Base-by-base conservation (phyloP, 2,797 vertebrate genomes). In the Tokudaia muenninki region DNA sequence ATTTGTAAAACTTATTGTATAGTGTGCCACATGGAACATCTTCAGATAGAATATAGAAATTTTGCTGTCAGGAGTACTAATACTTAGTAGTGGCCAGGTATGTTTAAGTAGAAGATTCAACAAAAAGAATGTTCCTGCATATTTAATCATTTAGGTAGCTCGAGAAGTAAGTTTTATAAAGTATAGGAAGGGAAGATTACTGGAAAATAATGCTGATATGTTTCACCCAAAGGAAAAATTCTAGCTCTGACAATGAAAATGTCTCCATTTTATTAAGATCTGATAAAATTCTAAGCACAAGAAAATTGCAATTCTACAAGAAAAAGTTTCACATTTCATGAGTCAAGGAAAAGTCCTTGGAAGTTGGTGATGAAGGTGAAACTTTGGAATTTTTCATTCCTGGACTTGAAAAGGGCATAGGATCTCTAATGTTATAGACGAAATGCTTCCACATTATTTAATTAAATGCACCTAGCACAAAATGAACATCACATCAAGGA, bases 41-140 rank as follows among this genome's bases (percentile, higher is more conserved):
- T 95, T 92, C 63, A 82, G n/a, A 91, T 22, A 77, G 90, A 12
- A 31, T 75, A 79, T 22, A 5, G 31, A 11, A 34, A 75, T 17
- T 65, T 61, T 67, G 86, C 57, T 93, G 29, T 88, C 78, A 84
- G 83, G 22, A 94, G 92, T 37, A 94, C 37, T 47, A 87, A 37
- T 19, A 61, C 10, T 52, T 19, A 82, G 63, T 6, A 94, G 90
- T 10, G 65, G 65, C 4, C 80, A 95, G 41, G 19, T 41, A 9
- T 34, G 34, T 55, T 63, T 37, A 90, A 72, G 57, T 79, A 77
- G 87, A 91, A 55, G 74, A 88, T 21, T 87, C 89, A 87, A 55
- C 79, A 78, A 83, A 79, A 65, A 86, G 70, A 78, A 91, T 0
- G 6, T 2, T 70, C 63, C 37, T 29, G 72, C 19, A 87, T 13